phyloP scores from a whole-genome alignment of 2,888 invertebrate genomes.

The Alloscopus bannaensis region DNA sequence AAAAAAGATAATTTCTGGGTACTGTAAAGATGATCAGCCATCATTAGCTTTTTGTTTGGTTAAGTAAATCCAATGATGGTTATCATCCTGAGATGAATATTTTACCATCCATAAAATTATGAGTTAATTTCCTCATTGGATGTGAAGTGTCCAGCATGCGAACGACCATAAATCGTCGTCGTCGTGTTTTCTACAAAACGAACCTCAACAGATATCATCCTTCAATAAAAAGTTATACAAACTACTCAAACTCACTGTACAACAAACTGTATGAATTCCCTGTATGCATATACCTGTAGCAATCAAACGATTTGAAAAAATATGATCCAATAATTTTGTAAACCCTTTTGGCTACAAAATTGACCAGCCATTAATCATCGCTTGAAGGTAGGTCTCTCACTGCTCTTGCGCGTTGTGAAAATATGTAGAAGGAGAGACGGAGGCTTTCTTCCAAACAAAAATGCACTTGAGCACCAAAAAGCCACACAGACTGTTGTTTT shows the following conservation, averaged over 20 bases:
- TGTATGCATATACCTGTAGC: no score
- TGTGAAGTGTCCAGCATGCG: conserved; percentile 51
- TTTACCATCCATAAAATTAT: conserved; percentile 43
- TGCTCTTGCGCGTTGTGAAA: no score
- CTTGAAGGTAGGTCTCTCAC: conserved; percentile 51
- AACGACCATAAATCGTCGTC: conserved; percentile 55
- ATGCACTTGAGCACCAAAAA: background rate
- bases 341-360: conserved; percentile 62
- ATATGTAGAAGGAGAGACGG: no score
- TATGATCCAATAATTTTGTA: conserved; percentile 51
- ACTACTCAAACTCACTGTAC: no score
- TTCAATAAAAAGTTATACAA: no score
- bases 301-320: no score
- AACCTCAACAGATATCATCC: no score
- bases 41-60: conserved; percentile 31
- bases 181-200: no score
- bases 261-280: conserved; percentile 46
- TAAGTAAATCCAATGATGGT: conserved; percentile 55
- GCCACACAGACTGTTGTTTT: background rate
- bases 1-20: conserved; percentile 15
- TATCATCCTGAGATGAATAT: conserved; percentile 40
- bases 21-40: no score
- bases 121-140: conserved; percentile 38
- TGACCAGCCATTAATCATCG: conserved; percentile 64
- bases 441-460: background rate